Conservation (phyloP, 2,797 vertebrate genomes). For the Sebastes kiyomatsui region DNA sequence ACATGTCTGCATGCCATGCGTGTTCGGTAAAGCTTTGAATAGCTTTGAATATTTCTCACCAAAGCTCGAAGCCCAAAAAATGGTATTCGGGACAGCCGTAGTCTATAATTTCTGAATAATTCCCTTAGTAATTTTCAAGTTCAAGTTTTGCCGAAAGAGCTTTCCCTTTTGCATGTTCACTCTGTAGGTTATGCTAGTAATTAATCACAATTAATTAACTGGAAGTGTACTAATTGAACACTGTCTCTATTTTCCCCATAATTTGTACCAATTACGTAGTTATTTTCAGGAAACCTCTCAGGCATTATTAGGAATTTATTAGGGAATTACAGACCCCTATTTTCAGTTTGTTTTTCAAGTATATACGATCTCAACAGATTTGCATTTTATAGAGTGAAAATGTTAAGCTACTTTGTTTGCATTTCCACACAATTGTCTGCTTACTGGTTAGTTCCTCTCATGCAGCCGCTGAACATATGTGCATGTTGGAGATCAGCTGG, state of each 20-base stretch:
- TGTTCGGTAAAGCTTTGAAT: too few species aligned
- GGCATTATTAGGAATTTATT: not conserved
- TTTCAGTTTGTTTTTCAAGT: not conserved
- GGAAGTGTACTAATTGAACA: not conserved
- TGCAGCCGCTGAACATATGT: not conserved
- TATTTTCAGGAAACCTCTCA: not conserved
- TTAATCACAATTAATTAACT: not conserved
- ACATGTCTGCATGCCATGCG: too few species aligned
- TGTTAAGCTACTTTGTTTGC: not conserved
- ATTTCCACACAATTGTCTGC: not conserved
- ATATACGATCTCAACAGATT: not conserved
- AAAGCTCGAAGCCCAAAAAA: too few species aligned
- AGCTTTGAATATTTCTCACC: too few species aligned
- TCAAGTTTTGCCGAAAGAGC: not conserved
- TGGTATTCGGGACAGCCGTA: too few species aligned
- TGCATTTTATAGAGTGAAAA: not conserved
- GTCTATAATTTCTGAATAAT: too few species aligned
- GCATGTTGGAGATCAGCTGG: conserved; percentile 12
- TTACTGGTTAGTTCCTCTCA: not conserved
- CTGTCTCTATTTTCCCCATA: not conserved
- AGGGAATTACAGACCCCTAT: not conserved
- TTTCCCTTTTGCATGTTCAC: not conserved
- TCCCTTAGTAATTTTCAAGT: not conserved
- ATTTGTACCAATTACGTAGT: not conserved
- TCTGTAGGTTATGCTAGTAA: not conserved